These are phyloP conservation scores for Pseudotriccus pelzelni DNA, from an alignment of 2,797 vertebrate species.

Conservation along the genomic window DNA sequence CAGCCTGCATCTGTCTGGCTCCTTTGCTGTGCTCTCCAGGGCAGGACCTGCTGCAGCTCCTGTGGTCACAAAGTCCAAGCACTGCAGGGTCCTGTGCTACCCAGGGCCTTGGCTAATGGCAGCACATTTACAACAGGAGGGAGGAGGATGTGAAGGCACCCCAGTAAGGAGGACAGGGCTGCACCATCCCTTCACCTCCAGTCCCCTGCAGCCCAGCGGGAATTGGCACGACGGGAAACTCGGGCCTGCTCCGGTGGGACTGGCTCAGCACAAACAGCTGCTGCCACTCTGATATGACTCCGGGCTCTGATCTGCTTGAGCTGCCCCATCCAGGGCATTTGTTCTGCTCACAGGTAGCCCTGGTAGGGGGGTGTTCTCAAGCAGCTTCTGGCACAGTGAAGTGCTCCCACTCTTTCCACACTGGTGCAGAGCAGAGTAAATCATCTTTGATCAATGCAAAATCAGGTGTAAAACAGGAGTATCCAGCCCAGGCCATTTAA, in stretches of 20 bases:
- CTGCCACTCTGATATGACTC: not conserved
- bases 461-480: constrained; percentile 51
- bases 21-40: not conserved
- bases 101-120: not conserved
- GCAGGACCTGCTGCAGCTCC: not conserved
- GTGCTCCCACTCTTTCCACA: not conserved
- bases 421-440: not conserved
- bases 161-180: not conserved
- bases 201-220: accelerated
- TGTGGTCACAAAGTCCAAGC: accelerated
- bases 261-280: not conserved
- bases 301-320: not conserved
- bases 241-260: not conserved
- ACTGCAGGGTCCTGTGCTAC: not conserved
- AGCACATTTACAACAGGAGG: not conserved
- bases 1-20: not conserved
- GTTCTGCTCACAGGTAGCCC: not conserved
- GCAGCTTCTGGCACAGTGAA: not conserved
- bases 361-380: not conserved
- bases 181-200: not conserved
- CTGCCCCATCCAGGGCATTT: not conserved
- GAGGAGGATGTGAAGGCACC: not conserved
- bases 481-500: constrained; percentile 33
- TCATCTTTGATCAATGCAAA: constrained; percentile 24
- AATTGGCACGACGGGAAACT: not conserved